phyloP scores from a whole-genome alignment of 2,888 invertebrate species.

The Philereme transversata region DNA sequence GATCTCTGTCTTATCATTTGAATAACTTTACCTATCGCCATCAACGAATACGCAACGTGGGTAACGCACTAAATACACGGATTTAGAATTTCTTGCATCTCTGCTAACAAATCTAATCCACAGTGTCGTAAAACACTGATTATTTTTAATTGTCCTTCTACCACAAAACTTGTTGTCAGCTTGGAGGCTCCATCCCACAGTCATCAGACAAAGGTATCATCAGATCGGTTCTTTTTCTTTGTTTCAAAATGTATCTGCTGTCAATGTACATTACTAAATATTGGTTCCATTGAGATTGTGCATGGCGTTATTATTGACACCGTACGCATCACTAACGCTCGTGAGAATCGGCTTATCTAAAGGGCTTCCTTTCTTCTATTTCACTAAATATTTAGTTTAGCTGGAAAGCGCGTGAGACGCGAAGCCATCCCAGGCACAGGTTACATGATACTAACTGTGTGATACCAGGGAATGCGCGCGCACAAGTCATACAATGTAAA shows the following conservation, averaged over 20 bases:
- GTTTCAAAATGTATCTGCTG: conserved; percentile 2
- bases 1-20: conserved; percentile 49
- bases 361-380: conserved; percentile 67
- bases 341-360: conserved; percentile 71
- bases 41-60: conserved; percentile 28
- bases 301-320: conserved; percentile 22
- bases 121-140: conserved; percentile 13
- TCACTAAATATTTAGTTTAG: conserved; percentile 79
- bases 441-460: conserved; percentile 12
- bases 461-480: conserved; percentile 54
- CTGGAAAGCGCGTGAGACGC: conserved; percentile 59
- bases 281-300: conserved; percentile 12
- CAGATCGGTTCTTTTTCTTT: background rate
- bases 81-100: conserved; percentile 36
- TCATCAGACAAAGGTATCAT: background rate
- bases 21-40: conserved; percentile 48
- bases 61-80: conserved; percentile 31
- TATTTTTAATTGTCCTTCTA: conserved; percentile 11
- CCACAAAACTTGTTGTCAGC: background rate
- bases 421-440: conserved; percentile 40
- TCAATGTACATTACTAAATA: background rate
- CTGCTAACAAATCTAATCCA: conserved; percentile 32
- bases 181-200: background rate
- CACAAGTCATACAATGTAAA: conserved; percentile 72
- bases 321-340: conserved; percentile 31